phyloP scores from a whole-genome alignment of 2,113 vertebrate genomes.

The Percina caprodes region DNA sequence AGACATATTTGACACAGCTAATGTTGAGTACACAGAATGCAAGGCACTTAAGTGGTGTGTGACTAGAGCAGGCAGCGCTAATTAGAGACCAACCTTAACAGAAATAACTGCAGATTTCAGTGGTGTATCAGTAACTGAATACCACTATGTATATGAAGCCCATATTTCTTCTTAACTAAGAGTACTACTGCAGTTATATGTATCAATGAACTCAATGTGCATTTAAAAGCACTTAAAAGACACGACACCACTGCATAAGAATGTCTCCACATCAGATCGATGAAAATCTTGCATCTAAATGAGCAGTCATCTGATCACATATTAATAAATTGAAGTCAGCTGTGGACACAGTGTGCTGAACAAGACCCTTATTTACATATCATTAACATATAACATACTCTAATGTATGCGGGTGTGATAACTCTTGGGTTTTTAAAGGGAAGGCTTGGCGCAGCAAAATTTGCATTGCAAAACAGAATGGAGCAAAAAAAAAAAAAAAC shows the following conservation, averaged over 20 bases:
- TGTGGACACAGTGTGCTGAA: slow-evolving; percentile 27
- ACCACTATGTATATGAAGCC: neutral
- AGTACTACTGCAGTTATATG: no score
- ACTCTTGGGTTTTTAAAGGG: slow-evolving; percentile 3
- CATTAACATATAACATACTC: slow-evolving; percentile 39
- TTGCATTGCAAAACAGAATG: slow-evolving; percentile 60
- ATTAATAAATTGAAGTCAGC: slow-evolving; percentile 29
- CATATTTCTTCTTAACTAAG: neutral
- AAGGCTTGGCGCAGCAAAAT: slow-evolving; percentile 36
- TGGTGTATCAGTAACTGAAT: neutral
- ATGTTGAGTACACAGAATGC: neutral
- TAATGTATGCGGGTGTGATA: slow-evolving; percentile 37
- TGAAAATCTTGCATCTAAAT: slow-evolving; percentile 13
- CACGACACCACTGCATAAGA: neutral
- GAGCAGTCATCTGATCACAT: neutral
- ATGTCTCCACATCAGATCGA: neutral
- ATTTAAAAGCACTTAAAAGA: neutral
- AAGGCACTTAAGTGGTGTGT: neutral
- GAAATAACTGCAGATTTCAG: neutral
- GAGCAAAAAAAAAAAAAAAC: slow-evolving; percentile 20
- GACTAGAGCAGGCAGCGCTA: neutral
- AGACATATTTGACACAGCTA: neutral
- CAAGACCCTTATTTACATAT: slow-evolving; percentile 50
- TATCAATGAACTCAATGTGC: neutral
- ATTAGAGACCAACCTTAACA: neutral